A percentile compares a stretch with the other conserved stretches of the same genome.
These are phyloP conservation scores for Pterocles orientalis DNA, from an alignment of 2,113 vertebrate species.

Conservation along the genomic window DNA sequence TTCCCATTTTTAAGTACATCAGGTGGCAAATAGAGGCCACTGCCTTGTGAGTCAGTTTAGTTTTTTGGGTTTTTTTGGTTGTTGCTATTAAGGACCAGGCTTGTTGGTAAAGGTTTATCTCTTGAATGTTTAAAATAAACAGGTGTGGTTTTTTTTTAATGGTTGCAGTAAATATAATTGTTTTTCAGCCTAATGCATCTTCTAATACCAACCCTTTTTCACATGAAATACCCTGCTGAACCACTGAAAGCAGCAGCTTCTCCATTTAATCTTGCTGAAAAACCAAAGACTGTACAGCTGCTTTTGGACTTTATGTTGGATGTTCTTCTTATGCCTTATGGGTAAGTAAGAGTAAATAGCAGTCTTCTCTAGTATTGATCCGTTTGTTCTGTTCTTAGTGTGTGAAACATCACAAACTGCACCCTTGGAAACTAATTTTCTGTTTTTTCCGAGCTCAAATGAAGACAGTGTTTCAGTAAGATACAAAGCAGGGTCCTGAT, in stretches of 20 bases:
- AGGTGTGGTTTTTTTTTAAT: constrained; percentile 35
- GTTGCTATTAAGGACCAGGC: background rate
- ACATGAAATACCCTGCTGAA: constrained; percentile 95
- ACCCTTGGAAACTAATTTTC: background rate
- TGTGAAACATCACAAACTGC: background rate
- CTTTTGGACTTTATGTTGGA: constrained; percentile 99
- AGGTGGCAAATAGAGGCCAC: background rate
- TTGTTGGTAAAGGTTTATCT: constrained; percentile 40
- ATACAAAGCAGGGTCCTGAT: background rate
- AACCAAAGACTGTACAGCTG: constrained; percentile 96
- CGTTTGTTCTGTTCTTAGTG: background rate
- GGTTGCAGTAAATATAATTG: constrained; percentile 78
- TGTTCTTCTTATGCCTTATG: constrained; percentile 98
- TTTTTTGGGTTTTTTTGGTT: background rate
- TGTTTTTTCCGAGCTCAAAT: background rate
- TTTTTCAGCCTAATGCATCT: constrained; percentile 95
- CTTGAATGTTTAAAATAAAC: constrained; percentile 55
- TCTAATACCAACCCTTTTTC: constrained; percentile 96
- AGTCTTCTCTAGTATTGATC: background rate
- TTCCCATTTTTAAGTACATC: background rate
- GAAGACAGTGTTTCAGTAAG: background rate
- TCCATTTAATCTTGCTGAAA: constrained; percentile 93
- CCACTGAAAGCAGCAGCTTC: constrained; percentile 84
- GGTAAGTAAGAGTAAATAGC: constrained; percentile 77
- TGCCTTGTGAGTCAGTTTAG: background rate